Conservation (phyloP, 1,140 invertebrate species). For the Camponotus floridanus region DNA sequence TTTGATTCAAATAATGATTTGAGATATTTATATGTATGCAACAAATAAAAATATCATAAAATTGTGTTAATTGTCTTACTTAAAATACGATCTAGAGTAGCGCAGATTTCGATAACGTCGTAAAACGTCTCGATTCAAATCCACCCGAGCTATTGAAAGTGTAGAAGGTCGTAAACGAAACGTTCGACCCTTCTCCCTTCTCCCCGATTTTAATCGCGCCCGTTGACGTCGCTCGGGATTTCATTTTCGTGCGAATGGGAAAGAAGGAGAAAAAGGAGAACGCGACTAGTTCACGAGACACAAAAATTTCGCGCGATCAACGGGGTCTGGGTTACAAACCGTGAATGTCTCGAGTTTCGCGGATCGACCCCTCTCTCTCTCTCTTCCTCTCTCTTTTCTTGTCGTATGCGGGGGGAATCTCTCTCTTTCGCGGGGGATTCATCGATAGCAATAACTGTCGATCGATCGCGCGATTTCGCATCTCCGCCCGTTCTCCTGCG, state of each 20-base stretch:
- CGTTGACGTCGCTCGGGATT: conserved; percentile 44
- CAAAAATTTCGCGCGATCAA: conserved; percentile 57
- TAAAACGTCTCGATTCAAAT: conserved; percentile 57
- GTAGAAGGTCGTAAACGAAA: conserved; percentile 52
- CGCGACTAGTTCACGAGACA: neutral
- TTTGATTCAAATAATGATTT: neutral
- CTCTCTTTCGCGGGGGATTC: conserved; percentile 41
- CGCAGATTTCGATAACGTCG: conserved; percentile 27
- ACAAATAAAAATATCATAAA: neutral
- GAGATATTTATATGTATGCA: neutral
- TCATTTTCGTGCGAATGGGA: conserved; percentile 64
- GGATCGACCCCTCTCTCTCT: neutral
- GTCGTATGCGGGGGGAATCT: conserved; percentile 43
- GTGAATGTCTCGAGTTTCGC: conserved; percentile 42
- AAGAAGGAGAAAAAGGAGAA: conserved; percentile 45
- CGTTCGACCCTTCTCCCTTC: conserved; percentile 53
- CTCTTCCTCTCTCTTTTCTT: neutral
- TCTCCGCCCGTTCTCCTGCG: neutral
- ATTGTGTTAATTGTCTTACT: conserved; percentile 13
- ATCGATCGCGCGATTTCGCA: conserved; percentile 66
- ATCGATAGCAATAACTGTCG: conserved; percentile 70
- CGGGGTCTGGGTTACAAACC: conserved; percentile 8
- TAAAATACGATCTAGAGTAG: neutral
- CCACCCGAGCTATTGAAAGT: conserved; percentile 29
- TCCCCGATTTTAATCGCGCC: conserved; percentile 58